Percentiles rank a stretch among this genome's conserved stretches.
phyloP scores from a whole-genome alignment of 2,888 invertebrate species.

The Drosophila seclusa region DNA sequence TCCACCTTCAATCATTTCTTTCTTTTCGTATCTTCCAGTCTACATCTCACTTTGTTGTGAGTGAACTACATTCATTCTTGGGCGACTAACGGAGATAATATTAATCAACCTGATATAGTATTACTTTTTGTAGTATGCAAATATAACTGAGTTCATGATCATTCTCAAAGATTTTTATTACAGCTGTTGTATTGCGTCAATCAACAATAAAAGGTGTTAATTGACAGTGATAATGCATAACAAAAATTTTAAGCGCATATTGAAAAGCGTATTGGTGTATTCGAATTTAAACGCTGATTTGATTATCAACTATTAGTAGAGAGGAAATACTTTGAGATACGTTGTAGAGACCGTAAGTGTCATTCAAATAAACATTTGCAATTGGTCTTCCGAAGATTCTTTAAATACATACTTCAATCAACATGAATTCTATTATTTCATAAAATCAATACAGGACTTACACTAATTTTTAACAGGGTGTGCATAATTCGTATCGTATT shows the following conservation, averaged over 20 bases:
- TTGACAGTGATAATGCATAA: conserved; percentile 5
- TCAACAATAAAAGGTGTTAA: conserved; percentile 8
- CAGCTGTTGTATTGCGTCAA: background rate
- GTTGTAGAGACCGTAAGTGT: background rate
- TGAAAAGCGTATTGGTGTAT: background rate
- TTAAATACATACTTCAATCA: background rate
- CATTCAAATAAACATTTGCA: background rate
- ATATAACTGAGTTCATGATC: background rate
- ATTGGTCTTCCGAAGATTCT: background rate
- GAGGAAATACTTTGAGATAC: background rate
- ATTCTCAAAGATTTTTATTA: background rate
- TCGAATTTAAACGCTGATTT: background rate
- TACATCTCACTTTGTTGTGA: background rate
- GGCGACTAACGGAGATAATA: background rate
- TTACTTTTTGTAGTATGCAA: conserved; percentile 24
- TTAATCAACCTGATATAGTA: conserved; percentile 1
- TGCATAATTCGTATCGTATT: background rate
- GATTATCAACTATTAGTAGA: background rate
- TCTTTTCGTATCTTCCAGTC: background rate
- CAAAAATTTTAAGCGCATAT: background rate
- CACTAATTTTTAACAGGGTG: background rate
- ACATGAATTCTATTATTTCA: background rate
- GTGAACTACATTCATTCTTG: conserved; percentile 16
- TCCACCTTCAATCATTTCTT: background rate
- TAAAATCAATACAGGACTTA: background rate